Conservation (phyloP, 1,140 invertebrate species). For the Cotesia vestalis region DNA sequence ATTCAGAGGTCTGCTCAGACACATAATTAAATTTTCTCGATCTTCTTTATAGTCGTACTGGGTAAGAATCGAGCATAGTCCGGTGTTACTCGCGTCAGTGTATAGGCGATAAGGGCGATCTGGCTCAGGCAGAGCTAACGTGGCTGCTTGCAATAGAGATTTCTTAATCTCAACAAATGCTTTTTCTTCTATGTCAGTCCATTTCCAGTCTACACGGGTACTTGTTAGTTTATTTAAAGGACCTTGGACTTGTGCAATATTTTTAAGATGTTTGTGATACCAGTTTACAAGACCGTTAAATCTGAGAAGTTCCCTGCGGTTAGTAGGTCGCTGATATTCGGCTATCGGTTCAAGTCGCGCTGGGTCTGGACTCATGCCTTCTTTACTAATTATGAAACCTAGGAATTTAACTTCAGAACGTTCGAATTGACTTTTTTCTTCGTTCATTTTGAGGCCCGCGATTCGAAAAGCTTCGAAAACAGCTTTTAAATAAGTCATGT, state of each 20-base stretch:
- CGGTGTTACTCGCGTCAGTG: not conserved
- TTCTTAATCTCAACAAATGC: too few relatives aligned
- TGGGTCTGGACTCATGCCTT: too few relatives aligned
- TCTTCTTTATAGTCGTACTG: not conserved
- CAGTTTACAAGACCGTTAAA: not conserved
- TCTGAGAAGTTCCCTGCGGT: not conserved
- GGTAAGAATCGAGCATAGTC: not conserved
- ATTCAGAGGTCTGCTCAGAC: too few relatives aligned
- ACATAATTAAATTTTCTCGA: not conserved
- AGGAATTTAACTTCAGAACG: not conserved
- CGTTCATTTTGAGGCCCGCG: not conserved
- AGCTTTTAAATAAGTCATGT: not conserved
- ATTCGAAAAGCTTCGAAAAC: not conserved
- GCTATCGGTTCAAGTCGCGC: too few relatives aligned
- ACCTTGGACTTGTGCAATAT: not conserved
- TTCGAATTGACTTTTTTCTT: not conserved
- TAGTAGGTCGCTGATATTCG: too few relatives aligned
- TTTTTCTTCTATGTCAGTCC: too few relatives aligned
- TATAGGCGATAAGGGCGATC: too few relatives aligned
- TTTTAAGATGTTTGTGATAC: not conserved
- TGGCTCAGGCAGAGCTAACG: too few relatives aligned
- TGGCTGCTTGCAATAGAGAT: too few relatives aligned
- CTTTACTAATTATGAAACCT: too few relatives aligned
- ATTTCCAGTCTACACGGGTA: too few relatives aligned
- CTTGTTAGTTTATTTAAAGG: not conserved